Evolutionary conservation across 2,797 vertebrate species (phyloP), one percentile per base, ranked within the genome.

Genomic region (Hafferia zeledoni): DNA sequence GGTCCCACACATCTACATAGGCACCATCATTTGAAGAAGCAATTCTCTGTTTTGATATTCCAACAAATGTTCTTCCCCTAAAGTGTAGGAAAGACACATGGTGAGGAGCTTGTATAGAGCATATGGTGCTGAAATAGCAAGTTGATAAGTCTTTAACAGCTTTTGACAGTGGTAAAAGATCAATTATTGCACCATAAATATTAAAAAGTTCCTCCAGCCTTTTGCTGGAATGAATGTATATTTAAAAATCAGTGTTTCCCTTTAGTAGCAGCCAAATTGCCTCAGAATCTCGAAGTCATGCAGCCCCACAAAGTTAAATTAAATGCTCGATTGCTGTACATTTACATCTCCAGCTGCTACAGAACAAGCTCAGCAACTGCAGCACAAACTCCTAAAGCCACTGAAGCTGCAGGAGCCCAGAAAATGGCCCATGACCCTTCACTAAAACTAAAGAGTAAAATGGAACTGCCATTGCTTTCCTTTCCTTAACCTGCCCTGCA

Each of bases 121-220:
- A 98, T 96, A 98, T 97, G 97, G 97, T 95, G 91, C 94, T 96
- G 94, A 96, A 97, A 96, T 67, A 96, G 95, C 93, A 98, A 97
- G 92, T 86, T 93, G 94, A 87, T 97, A 96, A 95, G 84, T 81
- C 97, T 97, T 97, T 95, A 97, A 96, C 95, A 97, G 93, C 89
- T 96, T 96, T 95, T 97, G 97, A 97, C 93, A 95, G 96, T 97
- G 83, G 94, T 96, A 97, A 98, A 95, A 97, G 94, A 98, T 97
- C 97, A 96, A 96, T 96, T 97, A 97, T 96, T 96, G 75, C 91
- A 95, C 93, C 76, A 97, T 97, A 97, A 97, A 97, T 97, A 96
- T 96, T 97, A 97, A 97, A 96, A 97, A 89, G 56, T 79, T 97
- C 87, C 82, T 90, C 91, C 94, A 94, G 74, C 61, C 80, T 90